Conservation (phyloP, 2,888 invertebrate genomes). For the Cabera pusaria region DNA sequence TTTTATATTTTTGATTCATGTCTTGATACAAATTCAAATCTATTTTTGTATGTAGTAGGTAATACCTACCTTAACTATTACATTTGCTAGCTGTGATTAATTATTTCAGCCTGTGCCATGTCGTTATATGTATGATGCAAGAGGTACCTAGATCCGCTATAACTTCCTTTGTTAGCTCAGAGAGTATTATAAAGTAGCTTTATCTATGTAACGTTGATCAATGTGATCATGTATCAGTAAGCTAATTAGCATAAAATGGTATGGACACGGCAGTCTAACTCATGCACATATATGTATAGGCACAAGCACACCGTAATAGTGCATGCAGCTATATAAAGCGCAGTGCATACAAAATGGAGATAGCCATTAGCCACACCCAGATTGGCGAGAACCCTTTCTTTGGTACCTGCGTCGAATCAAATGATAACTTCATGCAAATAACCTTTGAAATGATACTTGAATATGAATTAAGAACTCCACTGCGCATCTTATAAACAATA, state of each 20-base stretch:
- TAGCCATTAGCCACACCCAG: constrained; percentile 78
- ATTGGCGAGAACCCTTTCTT: constrained; percentile 54
- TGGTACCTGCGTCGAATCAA: constrained; percentile 45
- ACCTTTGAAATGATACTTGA: no score
- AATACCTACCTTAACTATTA: no score
- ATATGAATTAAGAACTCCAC: no score
- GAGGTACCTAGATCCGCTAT: no score
- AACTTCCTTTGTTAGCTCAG: constrained; percentile 11
- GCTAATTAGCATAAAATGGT: constrained; percentile 68
- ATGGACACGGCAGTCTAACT: constrained; percentile 52
- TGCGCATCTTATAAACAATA: no score
- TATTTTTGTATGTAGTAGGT: no score
- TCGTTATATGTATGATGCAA: no score
- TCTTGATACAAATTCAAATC: no score
- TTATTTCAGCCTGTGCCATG: no score
- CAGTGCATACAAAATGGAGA: constrained; percentile 69
- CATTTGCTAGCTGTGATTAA: no score
- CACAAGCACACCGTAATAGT: constrained; percentile 22
- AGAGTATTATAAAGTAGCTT: constrained; percentile 24
- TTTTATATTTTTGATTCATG: no score
- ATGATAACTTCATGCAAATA: no score
- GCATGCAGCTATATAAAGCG: constrained; percentile 62
- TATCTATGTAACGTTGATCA: constrained; percentile 45
- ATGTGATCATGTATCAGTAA: constrained; percentile 49
- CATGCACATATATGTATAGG: constrained; percentile 23